Base-by-base conservation (phyloP, 2,797 vertebrate genomes). In the Sebastolobus alascanus region DNA sequence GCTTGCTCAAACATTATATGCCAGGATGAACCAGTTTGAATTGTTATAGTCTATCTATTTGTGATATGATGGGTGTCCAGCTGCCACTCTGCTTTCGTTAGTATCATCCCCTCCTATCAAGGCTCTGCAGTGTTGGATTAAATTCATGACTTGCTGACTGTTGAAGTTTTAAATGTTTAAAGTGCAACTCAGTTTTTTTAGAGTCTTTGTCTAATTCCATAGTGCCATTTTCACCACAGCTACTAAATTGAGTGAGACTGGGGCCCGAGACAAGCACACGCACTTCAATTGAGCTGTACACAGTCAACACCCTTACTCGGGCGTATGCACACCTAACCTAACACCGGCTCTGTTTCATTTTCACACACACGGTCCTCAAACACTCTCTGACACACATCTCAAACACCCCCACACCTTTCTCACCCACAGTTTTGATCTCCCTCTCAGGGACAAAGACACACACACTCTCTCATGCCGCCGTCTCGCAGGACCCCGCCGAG, bases 401-500 rank as follows among this genome's bases (percentile, higher is more conserved):
- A 68, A 50, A 65, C 84, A 72, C 75, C 56, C 33, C 50, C 31
- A 38, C 68, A 29, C 75, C 61, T 65, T 4, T 66, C 59, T 68
- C 64, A 38, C 64, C 65, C 67, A 37, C 76, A 68, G 77, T 85
- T 90, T 87, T 79, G 83, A 89, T 88, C 71, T 69, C 72, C 46
- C 77, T 69, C 75, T 76, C 20, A 13, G 66, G 71, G 72, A 90
- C 87, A 87, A 75, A 88, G 63, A 87, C 78, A 66, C 61, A 84
- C 69, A 73, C 38, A 69, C 71, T 9, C 31, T 55, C 63, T 67
- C 27, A 75, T 73, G 56, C 80, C 7, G 6, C 18, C 16, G 58
- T 92, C 88, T 90, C 89, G 8, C 55, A 87, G 80, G 89, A 88
- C 85, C 78, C 75, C 5, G 66, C 70, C n/a, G 14, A 83, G 70